Evolutionary conservation across 2,797 vertebrate species (phyloP), one percentile per base, ranked within the genome.

Genomic region (Anguilla obscura): DNA sequence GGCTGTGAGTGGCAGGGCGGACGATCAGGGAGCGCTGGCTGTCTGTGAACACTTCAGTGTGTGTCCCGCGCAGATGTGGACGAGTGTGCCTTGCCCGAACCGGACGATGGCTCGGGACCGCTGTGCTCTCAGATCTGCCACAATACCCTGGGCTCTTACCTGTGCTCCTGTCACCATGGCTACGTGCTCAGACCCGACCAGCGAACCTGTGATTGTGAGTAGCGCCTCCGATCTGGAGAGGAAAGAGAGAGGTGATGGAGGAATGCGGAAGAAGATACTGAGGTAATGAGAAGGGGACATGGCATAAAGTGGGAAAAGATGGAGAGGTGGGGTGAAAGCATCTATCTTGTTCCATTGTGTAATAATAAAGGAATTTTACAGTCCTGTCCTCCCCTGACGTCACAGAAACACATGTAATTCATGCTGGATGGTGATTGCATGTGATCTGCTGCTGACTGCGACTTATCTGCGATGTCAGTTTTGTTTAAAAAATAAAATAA

Each of bases 81-180:
- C 85, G 96, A 96, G 91, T 96, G 96, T 87, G 92, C 93, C 1
- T 89, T 56, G 1, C 91, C 91, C 50, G 89, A 89, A 48, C 83
- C 92, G 74, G 86, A 52, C 30, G 93, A 92, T 36, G 91, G 89
- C 74, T 93, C 92, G 1, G 92, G 90, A 56, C 93, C 93, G 0
- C 91, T 93, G 83, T 96, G 95, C 86, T 90, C 92, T 87, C 96
- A 96, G 90, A 94, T 96, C 87, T 96, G 96, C 91, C 93, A 96
- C 86, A 96, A 96, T 91, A 96, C 94, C 40, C 93, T 96, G 1
- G 96, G 96, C 71, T 95, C 95, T 1, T 96, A 95, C 91, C 87
- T 95, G 85, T 96, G 96, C 88, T 90, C 95, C 40, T 96, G 96
- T 94, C 90, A 94, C 88, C 95, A 95, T n/a, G 95, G 96, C 86